Evolutionary conservation across 2,113 vertebrate genomes (phyloP).

Genomic region (Heterotilapia buettikoferi): DNA sequence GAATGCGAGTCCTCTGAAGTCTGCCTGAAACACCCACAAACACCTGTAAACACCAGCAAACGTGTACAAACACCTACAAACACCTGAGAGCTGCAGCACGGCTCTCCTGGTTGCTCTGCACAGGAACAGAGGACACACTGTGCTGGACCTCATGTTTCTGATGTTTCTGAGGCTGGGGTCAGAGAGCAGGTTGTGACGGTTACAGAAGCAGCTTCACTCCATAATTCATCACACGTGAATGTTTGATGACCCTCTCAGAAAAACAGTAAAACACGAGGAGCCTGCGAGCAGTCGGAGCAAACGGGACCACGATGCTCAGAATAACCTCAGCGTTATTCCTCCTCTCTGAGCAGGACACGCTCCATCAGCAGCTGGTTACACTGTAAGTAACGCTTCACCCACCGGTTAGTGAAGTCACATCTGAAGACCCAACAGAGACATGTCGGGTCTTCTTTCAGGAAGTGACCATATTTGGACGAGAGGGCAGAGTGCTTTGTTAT

Average conservation of each 20-base stretch:
- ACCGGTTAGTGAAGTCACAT: not conserved
- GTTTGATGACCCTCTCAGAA: constrained; percentile 18
- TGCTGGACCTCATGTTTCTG: not conserved
- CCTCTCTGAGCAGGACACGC: not conserved
- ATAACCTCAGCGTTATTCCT: not conserved
- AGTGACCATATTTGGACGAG: not conserved
- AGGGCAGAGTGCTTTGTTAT: not conserved
- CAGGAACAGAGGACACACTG: not conserved
- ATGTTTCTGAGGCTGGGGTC: not conserved
- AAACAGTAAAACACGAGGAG: not conserved
- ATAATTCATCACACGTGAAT: constrained; percentile 47
- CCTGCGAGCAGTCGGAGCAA: not conserved
- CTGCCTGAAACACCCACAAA: not conserved
- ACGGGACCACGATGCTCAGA: not conserved
- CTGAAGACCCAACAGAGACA: not conserved
- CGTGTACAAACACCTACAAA: not conserved
- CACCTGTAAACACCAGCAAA: not conserved
- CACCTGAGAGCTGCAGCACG: not conserved
- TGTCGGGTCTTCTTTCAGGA: not conserved
- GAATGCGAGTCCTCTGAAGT: not conserved
- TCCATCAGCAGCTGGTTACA: not conserved
- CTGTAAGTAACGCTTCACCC: not conserved
- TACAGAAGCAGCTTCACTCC: not conserved
- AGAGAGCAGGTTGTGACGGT: not conserved
- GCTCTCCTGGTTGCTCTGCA: not conserved